A percentile compares a stretch with the other conserved stretches of the same genome.
Evolutionary conservation across 2,797 vertebrate genomes (phyloP).

Genomic region (Rousettus madagascariensis): DNA sequence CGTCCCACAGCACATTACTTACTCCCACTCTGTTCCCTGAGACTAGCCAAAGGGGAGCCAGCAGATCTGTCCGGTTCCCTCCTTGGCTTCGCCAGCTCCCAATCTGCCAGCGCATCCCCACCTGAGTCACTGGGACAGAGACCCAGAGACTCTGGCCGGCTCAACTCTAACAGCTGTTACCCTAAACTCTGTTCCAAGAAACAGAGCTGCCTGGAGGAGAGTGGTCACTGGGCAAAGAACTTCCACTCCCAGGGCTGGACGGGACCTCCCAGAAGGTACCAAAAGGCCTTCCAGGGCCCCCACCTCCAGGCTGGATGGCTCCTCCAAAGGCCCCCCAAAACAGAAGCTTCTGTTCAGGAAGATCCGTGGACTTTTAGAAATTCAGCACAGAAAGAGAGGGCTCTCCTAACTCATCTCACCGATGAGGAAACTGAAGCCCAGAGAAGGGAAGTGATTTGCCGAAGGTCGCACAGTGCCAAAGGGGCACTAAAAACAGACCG

Average conservation of each 20-base stretch:
- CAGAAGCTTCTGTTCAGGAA: neutral
- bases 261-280: neutral
- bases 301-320: neutral
- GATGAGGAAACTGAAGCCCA: neutral
- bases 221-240: neutral
- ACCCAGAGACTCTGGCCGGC: neutral
- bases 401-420: neutral
- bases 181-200: conserved; percentile 41
- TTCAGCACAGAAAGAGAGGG: neutral
- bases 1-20: neutral
- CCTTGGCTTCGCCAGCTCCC: neutral
- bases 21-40: conserved; percentile 23
- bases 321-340: neutral
- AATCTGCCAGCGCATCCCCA: neutral
- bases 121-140: conserved; percentile 52
- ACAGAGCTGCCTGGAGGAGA: neutral
- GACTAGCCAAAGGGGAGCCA: neutral
- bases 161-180: conserved; percentile 47
- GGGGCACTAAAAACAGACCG: neutral
- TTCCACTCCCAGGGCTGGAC: neutral
- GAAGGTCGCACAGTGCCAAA: neutral
- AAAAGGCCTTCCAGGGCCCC: neutral
- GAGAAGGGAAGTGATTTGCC: neutral
- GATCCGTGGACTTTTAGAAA: neutral
- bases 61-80: neutral